A percentile compares a stretch with the other conserved stretches of the same genome.
Conservation (phyloP, 2,113 vertebrate species). For the Sterna hirundo region DNA sequence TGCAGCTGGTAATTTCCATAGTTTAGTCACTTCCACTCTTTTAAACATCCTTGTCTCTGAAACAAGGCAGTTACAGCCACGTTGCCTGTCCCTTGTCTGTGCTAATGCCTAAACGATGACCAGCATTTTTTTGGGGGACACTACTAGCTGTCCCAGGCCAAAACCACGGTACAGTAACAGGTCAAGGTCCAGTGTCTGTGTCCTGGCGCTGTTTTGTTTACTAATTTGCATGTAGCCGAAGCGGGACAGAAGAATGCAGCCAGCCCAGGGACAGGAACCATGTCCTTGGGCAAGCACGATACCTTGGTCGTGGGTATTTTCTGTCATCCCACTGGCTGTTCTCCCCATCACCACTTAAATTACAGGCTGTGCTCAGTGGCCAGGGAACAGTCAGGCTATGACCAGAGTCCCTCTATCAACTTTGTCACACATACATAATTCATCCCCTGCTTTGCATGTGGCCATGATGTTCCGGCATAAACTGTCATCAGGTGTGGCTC, state of each 20-base stretch:
- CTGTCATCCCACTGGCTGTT: not conserved
- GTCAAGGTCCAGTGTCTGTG: not conserved
- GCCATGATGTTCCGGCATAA: not conserved
- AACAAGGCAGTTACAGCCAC: not conserved
- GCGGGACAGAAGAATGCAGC: not conserved
- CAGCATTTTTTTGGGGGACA: accelerated
- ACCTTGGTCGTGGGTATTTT: not conserved
- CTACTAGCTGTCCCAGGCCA: not conserved
- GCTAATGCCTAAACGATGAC: not conserved
- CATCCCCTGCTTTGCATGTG: not conserved
- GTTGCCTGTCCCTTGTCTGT: not conserved
- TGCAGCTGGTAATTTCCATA: not conserved
- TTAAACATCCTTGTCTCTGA: not conserved
- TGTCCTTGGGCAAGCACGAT: not conserved
- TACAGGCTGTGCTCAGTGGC: not conserved
- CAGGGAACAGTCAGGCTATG: not conserved
- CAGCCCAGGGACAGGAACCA: not conserved
- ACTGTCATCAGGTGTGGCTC: not conserved
- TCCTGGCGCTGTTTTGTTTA: not conserved
- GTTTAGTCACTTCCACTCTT: not conserved
- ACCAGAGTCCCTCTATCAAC: not conserved
- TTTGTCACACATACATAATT: not conserved
- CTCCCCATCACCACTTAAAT: not conserved
- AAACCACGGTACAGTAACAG: not conserved
- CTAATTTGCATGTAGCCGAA: not conserved